Conservation (phyloP, 2,888 invertebrate genomes). For the Trissolcus brochymenae region DNA sequence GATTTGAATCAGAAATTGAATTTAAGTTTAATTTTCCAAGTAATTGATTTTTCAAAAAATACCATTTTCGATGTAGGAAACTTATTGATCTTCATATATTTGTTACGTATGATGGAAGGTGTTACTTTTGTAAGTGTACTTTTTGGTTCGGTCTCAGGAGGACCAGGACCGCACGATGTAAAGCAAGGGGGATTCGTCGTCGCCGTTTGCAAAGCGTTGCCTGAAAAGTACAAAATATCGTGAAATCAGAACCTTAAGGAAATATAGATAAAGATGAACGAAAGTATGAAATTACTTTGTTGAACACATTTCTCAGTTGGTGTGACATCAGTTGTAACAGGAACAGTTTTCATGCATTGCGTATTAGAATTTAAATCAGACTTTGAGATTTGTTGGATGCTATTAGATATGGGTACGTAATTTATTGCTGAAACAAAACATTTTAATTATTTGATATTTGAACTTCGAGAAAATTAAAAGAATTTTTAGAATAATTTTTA, state of each 20-base stretch:
- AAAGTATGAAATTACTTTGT: constrained; percentile 29
- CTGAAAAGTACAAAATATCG: constrained; percentile 21
- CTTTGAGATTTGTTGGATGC: constrained; percentile 31
- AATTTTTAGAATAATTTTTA: neutral
- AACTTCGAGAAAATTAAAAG: neutral
- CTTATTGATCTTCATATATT: constrained; percentile 66
- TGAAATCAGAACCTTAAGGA: neutral
- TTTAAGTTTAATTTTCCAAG: neutral
- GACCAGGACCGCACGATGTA: constrained; percentile 67
- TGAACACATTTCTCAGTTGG: constrained; percentile 38
- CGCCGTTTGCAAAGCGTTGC: constrained; percentile 16
- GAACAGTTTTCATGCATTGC: constrained; percentile 27
- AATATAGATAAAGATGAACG: neutral
- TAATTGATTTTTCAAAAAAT: constrained; percentile 7
- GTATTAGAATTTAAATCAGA: constrained; percentile 49
- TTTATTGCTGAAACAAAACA: constrained; percentile 35
- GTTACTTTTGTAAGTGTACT: constrained; percentile 58
- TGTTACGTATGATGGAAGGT: constrained; percentile 64
- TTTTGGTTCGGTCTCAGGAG: constrained; percentile 61
- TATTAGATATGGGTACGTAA: constrained; percentile 37
- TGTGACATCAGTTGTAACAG: constrained; percentile 22
- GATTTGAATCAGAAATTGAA: neutral
- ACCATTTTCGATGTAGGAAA: constrained; percentile 68
- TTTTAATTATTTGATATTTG: neutral
- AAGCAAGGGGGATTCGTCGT: constrained; percentile 33